phyloP scores from a whole-genome alignment of 2,113 vertebrate species.

The Acanthochromis polyacanthus region DNA sequence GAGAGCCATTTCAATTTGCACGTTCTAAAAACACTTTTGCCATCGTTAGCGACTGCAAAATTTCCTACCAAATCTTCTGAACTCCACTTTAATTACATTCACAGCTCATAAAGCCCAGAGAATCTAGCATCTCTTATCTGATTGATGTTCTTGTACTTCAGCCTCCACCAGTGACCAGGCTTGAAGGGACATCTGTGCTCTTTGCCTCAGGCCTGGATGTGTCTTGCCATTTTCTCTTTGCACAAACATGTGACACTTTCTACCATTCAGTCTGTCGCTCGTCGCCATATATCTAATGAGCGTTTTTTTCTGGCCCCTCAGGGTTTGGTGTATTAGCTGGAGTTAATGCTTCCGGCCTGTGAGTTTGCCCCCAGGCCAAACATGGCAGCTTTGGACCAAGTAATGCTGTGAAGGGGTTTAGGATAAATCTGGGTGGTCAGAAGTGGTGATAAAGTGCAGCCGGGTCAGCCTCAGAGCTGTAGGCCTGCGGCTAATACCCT shows the following conservation, averaged over 20 bases:
- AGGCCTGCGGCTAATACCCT: slow-evolving; percentile 46
- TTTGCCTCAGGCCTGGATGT: slow-evolving; percentile 71
- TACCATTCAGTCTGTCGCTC: slow-evolving; percentile 53
- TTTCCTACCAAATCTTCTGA: slow-evolving; percentile 39
- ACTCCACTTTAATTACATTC: slow-evolving; percentile 39
- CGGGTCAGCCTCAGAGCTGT: slow-evolving; percentile 57
- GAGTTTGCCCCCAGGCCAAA: slow-evolving; percentile 58
- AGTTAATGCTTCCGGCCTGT: slow-evolving; percentile 79
- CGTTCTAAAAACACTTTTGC: neutral
- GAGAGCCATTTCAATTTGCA: slow-evolving; percentile 14
- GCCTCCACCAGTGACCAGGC: slow-evolving; percentile 44
- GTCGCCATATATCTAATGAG: slow-evolving; percentile 76
- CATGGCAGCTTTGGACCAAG: slow-evolving; percentile 62
- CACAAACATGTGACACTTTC: slow-evolving; percentile 81
- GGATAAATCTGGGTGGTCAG: slow-evolving; percentile 81
- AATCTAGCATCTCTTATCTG: slow-evolving; percentile 51
- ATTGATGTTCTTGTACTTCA: slow-evolving; percentile 63
- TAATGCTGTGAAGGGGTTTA: slow-evolving; percentile 55
- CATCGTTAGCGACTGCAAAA: slow-evolving; percentile 2
- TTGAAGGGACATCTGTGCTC: slow-evolving; percentile 77
- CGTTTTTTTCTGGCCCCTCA: slow-evolving; percentile 52
- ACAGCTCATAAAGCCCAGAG: slow-evolving; percentile 59
- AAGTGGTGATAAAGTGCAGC: slow-evolving; percentile 72
- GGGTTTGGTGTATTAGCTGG: slow-evolving; percentile 73
- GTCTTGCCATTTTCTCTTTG: slow-evolving; percentile 70